phyloP scores from a whole-genome alignment of 2,797 vertebrate genomes.

The Lutjanus campechanus region DNA sequence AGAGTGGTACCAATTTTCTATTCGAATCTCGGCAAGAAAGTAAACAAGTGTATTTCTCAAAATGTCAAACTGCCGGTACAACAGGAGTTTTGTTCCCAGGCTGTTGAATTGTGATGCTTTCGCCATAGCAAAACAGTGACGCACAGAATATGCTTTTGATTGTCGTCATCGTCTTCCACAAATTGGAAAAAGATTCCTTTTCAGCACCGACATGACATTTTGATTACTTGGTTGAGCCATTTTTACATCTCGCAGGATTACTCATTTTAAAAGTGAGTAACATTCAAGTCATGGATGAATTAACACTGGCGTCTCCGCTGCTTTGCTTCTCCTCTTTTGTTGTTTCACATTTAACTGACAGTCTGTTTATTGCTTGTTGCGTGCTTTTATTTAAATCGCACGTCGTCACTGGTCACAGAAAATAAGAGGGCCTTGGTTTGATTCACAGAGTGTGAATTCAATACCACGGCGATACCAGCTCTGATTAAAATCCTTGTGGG shows the following conservation, averaged over 20 bases:
- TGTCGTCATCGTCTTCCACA: conserved; percentile 24
- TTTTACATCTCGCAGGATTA: conserved; percentile 41
- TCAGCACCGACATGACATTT: conserved; percentile 44
- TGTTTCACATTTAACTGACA: conserved; percentile 34
- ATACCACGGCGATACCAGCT: neutral
- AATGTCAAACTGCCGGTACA: neutral
- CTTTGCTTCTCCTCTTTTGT: conserved; percentile 27
- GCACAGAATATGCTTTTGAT: conserved; percentile 15
- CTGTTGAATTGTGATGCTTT: conserved; percentile 6
- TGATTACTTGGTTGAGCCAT: conserved; percentile 42
- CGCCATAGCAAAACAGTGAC: neutral
- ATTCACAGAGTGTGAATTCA: conserved; percentile 9
- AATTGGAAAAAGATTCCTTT: conserved; percentile 50
- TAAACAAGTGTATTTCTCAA: neutral
- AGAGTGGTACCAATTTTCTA: neutral
- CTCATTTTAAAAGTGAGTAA: conserved; percentile 52
- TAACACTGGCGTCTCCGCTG: conserved; percentile 1
- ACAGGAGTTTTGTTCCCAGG: neutral
- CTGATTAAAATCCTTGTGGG: conserved; percentile 56
- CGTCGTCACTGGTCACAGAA: conserved; percentile 35
- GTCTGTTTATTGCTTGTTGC: conserved; percentile 36
- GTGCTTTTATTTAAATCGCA: conserved; percentile 42
- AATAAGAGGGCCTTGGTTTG: conserved; percentile 20
- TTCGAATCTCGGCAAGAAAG: neutral
- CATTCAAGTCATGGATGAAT: conserved; percentile 47